Evolutionary conservation across 1,140 invertebrate genomes (phyloP).

Genomic region (Sitophilus oryzae): DNA sequence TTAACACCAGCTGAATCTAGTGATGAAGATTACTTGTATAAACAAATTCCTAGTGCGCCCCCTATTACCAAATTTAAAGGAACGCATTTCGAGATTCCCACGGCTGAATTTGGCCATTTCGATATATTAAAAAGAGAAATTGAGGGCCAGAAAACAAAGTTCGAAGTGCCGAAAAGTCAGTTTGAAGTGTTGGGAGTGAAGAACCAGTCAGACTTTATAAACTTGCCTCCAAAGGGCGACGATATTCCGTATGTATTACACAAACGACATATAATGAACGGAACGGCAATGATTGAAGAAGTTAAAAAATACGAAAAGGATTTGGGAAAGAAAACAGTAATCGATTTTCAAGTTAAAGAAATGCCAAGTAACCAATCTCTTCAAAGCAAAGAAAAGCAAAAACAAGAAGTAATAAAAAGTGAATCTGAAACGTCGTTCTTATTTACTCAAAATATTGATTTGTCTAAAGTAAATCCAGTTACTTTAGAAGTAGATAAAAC

Average conservation of each 20-base stretch:
- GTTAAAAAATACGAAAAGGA: conserved; percentile 18
- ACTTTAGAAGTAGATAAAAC: conserved; percentile 62
- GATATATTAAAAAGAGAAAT: conserved; percentile 53
- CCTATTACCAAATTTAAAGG: conserved; percentile 52
- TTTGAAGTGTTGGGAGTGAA: conserved; percentile 43
- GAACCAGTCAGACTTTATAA: conserved; percentile 43
- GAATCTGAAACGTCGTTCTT: conserved; percentile 46
- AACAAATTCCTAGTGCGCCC: conserved; percentile 63
- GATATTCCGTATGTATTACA: conserved; percentile 79
- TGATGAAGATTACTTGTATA: conserved; percentile 69
- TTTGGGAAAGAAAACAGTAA: too few relatives aligned
- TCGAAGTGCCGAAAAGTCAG: conserved; percentile 55
- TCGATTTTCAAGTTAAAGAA: conserved; percentile 8
- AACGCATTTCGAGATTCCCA: conserved; percentile 44
- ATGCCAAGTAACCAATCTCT: conserved; percentile 7
- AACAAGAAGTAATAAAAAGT: conserved; percentile 39
- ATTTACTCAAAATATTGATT: conserved; percentile 65
- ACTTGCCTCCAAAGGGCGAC: conserved; percentile 49
- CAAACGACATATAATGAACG: conserved; percentile 77
- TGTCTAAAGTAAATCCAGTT: conserved; percentile 62
- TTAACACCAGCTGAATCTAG: conserved; percentile 74
- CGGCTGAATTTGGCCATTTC: conserved; percentile 59
- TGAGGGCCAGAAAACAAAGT: conserved; percentile 43
- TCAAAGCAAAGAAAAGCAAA: conserved; percentile 8
- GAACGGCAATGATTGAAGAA: conserved; percentile 55